Evolutionary conservation across 2,888 invertebrate genomes (phyloP), one percentile per base, ranked within the genome.

Genomic region (Luffia ferchaultella): DNA sequence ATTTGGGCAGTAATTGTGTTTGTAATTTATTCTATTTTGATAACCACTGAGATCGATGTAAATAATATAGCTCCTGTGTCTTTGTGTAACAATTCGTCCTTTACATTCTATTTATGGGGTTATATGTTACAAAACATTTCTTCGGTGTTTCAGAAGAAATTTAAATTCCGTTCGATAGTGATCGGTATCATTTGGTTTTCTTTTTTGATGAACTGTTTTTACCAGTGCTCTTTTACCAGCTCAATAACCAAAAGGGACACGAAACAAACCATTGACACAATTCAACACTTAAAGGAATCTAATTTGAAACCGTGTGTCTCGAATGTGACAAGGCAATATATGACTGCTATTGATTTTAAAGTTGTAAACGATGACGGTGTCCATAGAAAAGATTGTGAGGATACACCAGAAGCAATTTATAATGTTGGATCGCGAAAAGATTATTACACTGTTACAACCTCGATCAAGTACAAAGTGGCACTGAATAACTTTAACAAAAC

Each of bases 131-230:
- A 18, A 42, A 42, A 17, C 41, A 41, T 18, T 41, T 48, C 17
- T 41, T 16, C 18, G 1, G 48, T 40, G 2, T 41, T 48, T 16
- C 18, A 41, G 18, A 48, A 15, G 5, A 40, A 42, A 17, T 41
- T 48, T 18, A n/a, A 20, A 42, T 41, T 18, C 16, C 51, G 50
- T 16, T 19, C 50, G 5, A 17, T 51, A 9, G 45, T 55, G 16
- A 16, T 54, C 2, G 42, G 49, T 40, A 55, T 53, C 53, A 19
- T 54, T 1, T 55, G 54, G 54, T 56, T 48, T 43, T 16, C 49
- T 12, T 53, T 55, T 41, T 46, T 55, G 18, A 42, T 55, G 0
- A 48, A 42, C 12, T 44, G 20, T 30, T 52, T 48, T 40, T 56
- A 53, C 49, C 45, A 52, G 9, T 52, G 50, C 15, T 45, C 46